Evolutionary conservation across 2,797 vertebrate genomes (phyloP), one percentile per base, ranked within the genome.

Genomic region (Sebastes hopkinsi): DNA sequence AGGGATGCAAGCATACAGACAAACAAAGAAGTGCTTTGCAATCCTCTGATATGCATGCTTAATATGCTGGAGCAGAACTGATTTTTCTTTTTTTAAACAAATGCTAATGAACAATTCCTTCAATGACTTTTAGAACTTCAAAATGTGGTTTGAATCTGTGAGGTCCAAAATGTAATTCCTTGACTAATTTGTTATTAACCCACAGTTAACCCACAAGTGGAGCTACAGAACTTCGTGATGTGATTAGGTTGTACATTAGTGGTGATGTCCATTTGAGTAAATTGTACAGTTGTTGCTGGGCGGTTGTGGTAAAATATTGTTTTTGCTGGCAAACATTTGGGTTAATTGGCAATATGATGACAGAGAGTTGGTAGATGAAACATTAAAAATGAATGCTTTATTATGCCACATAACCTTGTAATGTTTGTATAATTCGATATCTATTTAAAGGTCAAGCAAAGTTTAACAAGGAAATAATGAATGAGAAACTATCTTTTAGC

Each of bases 161-260:
- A 71, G 11, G 67, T 69, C 23, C n/a, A 77, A 14, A 29, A 59
- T 50, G 20, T 0, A 36, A 34, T 66, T 72, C 13, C 27, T 42
- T 66, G 18, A 78, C 32, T 67, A 78, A 77, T 70, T 29, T 54
- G 22, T 62, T 38, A 70, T 77, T 73, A 73, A 70, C 38, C 30
- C 29, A 38, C 5, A 62, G 29, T 72, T 67, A 81, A 78, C 68
- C 54, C 38, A 29, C 60, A 68, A 56, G 27, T 29, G 5, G 64
- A 68, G 77, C 55, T 60, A 52, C 16, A 23, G 1, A 75, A 32
- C 36, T 30, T 64, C 2, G 7, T 12, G 2, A 52, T 71, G 27
- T 34, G 29, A 74, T 76, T 67, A 30, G 23, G 29, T 60, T 25
- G 8, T 27, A 34, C 56, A 67, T 81, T 79, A 80, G 61, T 1